Base-by-base conservation (phyloP, 1,140 invertebrate species). In the Oncopeltus fasciatus region DNA sequence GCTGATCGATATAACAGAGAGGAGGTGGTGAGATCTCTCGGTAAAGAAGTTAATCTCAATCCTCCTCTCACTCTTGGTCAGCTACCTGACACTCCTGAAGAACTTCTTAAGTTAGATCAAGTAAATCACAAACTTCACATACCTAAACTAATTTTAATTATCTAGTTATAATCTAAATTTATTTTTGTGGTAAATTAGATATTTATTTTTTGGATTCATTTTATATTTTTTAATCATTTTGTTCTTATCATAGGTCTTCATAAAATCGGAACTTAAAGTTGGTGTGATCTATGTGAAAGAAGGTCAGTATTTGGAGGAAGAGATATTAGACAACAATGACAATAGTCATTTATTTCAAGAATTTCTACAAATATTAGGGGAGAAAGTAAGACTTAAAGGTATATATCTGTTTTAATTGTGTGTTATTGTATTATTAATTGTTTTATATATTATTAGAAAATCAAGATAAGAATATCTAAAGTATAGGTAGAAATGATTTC, bases 271-370 rank as follows among this genome's bases (percentile, higher is more conserved):
- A 72, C 73, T 95, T 53, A 97, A 98, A 77, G 94, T 96, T 12
- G 93, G 93, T 2, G 90, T 96, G 14, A 89, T 95, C 59, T 95
- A 92, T 76, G 90, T 95, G 4, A 89, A 90, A 72, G 91, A 95
- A 73, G 87, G 86, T 43, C 93, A 97, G 75, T 89, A 85, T 65
- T 87, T 84, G 0, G 93, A 97, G 73, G 93, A 95, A 73, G 91
- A 96, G 72, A 95, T 97, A 70, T 79, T 95, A 72, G 90, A 93
- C 78, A 97, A 97, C 82, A 95, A 95, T 81, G 88, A 92, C 70
- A 89, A 87, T 71, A 90, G 87, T 47, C 76, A 79, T 20, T 74
- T 89, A 65, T 92, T 93, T 72, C 86, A 92, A 65, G 90, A 92
- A 71, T 92, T 92, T 72, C 77, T 92, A 51, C 84, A 87, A 69